Evolutionary conservation across 2,888 invertebrate genomes (phyloP), one percentile per base, ranked within the genome.

Genomic region (Noctua fimbriata): DNA sequence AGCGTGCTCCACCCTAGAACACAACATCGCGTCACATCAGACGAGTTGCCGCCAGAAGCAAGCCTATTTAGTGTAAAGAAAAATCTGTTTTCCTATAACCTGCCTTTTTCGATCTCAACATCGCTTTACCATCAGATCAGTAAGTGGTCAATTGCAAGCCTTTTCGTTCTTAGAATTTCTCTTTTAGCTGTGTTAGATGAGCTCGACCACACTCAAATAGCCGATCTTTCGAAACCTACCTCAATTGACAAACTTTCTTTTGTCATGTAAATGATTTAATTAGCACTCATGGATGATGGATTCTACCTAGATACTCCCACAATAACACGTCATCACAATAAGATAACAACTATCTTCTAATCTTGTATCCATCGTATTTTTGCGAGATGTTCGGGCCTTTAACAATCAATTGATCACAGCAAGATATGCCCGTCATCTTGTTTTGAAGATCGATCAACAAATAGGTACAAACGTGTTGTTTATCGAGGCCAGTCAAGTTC

Each of bases 341-440:
- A 60, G 58, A 76, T 71, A 76, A 52, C 16, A 60, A 44, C n/a
- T n/a, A 16, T 44, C 66, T 66, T 67, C 44, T 67, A 9, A 44
- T n/a, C 6, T 67, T 16, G n/a, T 24, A 66, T 24, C 24, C n/a
- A n/a, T 66, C n/a, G 3, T 44, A 44, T 67, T 67, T 41, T 67
- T 44, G 60, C 16, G 10, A 65, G 16, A 69, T 58, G 9, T 58
- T 47, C n/a, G n/a, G 69, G 32, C 32, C 16, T 74, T 36, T 10
- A n/a, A 16, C 21, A 44, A 60, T 47, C 10, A 47, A 70, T 55
- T 44, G 28, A 71, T 76, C 16, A 18, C 70, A 81, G 36, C n/a
- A 41, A 58, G 32, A 47, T 65, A 32, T 28, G 69, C 41, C 32
- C 58, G 76, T 81, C 72, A 78, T 78, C 55, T 82, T 82, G 82